Evolutionary conservation across 1,140 invertebrate species (phyloP).

Genomic region (Bombus fervidus): DNA sequence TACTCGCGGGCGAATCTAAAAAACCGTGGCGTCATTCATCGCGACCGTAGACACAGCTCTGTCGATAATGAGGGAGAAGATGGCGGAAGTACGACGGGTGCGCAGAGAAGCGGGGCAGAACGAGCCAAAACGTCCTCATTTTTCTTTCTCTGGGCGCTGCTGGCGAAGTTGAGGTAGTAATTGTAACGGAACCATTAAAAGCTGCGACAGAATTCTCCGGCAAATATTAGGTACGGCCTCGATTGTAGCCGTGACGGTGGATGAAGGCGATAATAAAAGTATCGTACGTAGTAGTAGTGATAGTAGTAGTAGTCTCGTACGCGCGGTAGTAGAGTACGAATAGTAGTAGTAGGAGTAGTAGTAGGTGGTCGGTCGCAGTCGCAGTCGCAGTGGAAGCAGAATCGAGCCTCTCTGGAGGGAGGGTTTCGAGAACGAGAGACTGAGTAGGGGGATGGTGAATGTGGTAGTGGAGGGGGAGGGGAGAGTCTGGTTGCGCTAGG

Average conservation of each 20-base stretch:
- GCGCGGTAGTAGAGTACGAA: constrained; percentile 33
- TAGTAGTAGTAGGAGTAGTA: constrained; percentile 63
- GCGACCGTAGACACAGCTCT: constrained; percentile 53
- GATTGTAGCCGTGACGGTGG: constrained; percentile 32
- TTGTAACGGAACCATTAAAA: constrained; percentile 59
- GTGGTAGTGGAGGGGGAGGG: not conserved
- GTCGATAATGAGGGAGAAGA: constrained; percentile 62
- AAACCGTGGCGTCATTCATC: constrained; percentile 46
- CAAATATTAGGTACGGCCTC: constrained; percentile 46
- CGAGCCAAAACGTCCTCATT: constrained; percentile 23
- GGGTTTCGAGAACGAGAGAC: not conserved
- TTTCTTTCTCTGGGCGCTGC: constrained; percentile 19
- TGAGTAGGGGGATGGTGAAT: constrained; percentile 19
- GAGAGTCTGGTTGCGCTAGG: constrained; percentile 67
- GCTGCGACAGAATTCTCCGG: constrained; percentile 29
- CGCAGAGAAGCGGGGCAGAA: not conserved
- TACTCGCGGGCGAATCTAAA: constrained; percentile 33
- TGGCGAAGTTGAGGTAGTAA: constrained; percentile 40
- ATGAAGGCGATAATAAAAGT: constrained; percentile 23
- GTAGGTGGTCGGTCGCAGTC: constrained; percentile 44
- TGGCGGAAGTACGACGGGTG: constrained; percentile 8
- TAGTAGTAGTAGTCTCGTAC: constrained; percentile 45
- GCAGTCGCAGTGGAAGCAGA: constrained; percentile 50
- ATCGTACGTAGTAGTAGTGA: constrained; percentile 29
- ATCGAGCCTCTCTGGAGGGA: constrained; percentile 39